Conservation (phyloP, 2,113 vertebrate genomes). For the Lophochroa leadbeateri region DNA sequence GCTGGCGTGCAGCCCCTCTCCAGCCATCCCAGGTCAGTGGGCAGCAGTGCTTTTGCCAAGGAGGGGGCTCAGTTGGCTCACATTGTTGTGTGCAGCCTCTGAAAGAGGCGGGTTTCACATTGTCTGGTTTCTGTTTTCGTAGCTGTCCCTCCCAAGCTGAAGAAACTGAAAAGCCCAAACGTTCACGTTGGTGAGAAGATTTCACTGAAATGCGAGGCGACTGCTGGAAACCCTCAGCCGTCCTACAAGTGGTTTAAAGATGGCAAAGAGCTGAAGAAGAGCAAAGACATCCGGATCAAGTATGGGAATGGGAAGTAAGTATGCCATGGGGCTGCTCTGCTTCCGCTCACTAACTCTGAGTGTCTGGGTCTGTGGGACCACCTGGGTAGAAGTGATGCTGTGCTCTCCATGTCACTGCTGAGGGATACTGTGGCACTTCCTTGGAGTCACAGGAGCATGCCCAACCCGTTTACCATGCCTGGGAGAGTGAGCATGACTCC, state of each 20-base stretch:
- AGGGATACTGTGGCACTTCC: not conserved
- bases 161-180: constrained; percentile 86
- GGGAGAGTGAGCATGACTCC: not conserved
- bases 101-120: not conserved
- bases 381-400: not conserved
- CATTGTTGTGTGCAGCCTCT: rapidly evolving
- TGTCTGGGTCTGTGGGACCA: not conserved
- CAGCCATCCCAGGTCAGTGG: rapidly evolving
- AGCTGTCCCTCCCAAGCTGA: constrained; percentile 89
- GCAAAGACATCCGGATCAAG: constrained; percentile 88
- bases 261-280: constrained; percentile 91
- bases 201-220: constrained; percentile 90
- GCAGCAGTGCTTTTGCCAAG: not conserved
- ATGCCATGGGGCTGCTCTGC: not conserved
- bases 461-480: not conserved
- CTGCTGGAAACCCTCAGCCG: constrained; percentile 84
- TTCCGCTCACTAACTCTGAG: not conserved
- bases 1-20: not conserved
- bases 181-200: constrained; percentile 88
- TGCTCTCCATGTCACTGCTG: not conserved
- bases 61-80: rapidly evolving
- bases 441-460: not conserved
- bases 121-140: constrained; percentile 22
- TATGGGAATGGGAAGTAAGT: constrained; percentile 86
- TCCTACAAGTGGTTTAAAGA: constrained; percentile 97